These are phyloP conservation scores for Cacatua alba DNA, from an alignment of 2,113 vertebrate species.

Conservation along the genomic window DNA sequence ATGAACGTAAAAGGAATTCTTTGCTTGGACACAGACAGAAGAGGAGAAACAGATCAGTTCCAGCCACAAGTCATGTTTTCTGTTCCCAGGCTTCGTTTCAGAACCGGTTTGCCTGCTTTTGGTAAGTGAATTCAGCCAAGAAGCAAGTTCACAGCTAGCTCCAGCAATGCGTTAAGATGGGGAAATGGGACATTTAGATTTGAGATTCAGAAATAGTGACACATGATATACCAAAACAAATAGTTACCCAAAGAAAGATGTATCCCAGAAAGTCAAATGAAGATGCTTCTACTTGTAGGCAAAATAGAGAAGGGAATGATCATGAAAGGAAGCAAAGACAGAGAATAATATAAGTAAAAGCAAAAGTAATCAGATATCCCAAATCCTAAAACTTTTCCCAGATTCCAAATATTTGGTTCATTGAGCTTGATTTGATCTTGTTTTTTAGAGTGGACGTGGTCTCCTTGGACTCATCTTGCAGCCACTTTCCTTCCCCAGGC, in stretches of 20 bases:
- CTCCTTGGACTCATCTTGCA: background rate
- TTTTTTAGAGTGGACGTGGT: background rate
- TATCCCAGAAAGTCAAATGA: background rate
- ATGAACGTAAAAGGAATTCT: constrained; percentile 49
- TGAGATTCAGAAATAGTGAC: accelerated
- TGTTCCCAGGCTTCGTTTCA: background rate
- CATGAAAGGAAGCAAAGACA: background rate
- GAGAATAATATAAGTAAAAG: background rate
- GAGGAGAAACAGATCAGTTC: background rate
- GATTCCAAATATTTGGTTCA: background rate
- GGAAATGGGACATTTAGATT: background rate
- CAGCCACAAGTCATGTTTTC: background rate
- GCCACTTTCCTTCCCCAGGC: background rate
- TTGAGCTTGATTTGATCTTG: background rate
- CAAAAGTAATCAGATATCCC: background rate
- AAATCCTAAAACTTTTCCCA: background rate
- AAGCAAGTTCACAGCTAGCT: background rate
- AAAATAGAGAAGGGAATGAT: background rate
- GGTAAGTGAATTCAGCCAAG: background rate
- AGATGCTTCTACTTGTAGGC: background rate
- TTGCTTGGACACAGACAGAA: background rate
- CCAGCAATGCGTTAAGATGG: background rate
- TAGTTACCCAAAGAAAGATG: background rate
- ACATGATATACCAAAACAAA: accelerated
- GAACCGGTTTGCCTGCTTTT: background rate